A percentile compares a stretch with the other conserved stretches of the same genome.
Evolutionary conservation across 2,113 vertebrate genomes (phyloP).

Genomic region (Ia io): DNA sequence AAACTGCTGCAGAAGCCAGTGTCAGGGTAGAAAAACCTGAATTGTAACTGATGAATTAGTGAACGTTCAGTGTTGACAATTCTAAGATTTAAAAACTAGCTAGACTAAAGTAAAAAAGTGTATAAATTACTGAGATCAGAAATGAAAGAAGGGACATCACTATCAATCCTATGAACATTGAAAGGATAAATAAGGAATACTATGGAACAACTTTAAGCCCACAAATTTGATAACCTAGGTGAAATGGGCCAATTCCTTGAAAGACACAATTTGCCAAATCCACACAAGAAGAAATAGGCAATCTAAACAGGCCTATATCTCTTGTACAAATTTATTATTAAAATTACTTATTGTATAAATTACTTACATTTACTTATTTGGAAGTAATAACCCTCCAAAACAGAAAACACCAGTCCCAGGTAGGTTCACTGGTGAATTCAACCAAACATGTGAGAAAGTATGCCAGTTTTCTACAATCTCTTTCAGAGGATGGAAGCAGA

Average conservation of each 20-base stretch:
- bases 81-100: neutral
- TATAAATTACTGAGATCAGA: neutral
- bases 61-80: neutral
- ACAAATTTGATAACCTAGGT: neutral
- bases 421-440: neutral
- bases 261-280: neutral
- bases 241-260: neutral
- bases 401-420: neutral
- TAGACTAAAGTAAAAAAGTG: neutral
- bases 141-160: neutral
- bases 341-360: neutral
- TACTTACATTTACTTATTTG: neutral
- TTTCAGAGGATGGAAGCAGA: neutral
- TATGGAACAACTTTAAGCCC: neutral
- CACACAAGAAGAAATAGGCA: neutral
- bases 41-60: neutral
- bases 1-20: neutral
- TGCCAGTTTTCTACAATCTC: neutral
- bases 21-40: neutral
- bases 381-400: neutral
- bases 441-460: neutral
- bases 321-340: neutral
- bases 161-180: neutral
- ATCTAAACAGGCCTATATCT: neutral
- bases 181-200: neutral